phyloP scores from a whole-genome alignment of 2,113 vertebrate genomes.

The Paralichthys olivaceus region DNA sequence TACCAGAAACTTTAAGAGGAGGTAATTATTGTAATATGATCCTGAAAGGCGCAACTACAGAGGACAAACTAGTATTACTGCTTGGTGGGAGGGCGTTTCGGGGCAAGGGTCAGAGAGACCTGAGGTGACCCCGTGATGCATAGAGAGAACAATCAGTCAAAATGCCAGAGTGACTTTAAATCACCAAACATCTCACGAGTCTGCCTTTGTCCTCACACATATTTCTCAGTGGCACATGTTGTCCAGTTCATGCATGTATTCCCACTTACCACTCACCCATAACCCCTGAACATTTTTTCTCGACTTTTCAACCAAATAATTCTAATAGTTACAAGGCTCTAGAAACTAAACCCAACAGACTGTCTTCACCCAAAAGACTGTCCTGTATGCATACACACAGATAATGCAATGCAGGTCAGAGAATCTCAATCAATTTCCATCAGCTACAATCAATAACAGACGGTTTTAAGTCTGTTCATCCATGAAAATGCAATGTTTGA shows the following conservation, averaged over 20 bases:
- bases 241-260: constrained; percentile 39
- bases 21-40: constrained; percentile 68
- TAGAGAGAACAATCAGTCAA: constrained; percentile 61
- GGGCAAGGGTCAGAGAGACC: constrained; percentile 46
- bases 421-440: constrained; percentile 50
- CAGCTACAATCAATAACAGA: constrained; percentile 67
- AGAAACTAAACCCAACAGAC: too few species aligned
- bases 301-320: background rate
- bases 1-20: constrained; percentile 44
- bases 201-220: constrained; percentile 37
- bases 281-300: background rate
- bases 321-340: background rate
- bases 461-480: constrained; percentile 35
- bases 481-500: constrained; percentile 43
- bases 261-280: constrained; percentile 18
- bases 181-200: constrained; percentile 54
- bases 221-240: constrained; percentile 33
- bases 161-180: constrained; percentile 57
- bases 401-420: constrained; percentile 39
- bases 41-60: constrained; percentile 41
- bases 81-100: constrained; percentile 40
- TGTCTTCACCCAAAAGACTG: background rate
- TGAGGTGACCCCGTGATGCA: constrained; percentile 54
- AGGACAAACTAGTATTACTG: constrained; percentile 29
- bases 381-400: background rate